Percentiles rank a stretch among this genome's conserved stretches.
These are phyloP conservation scores for Phalacrocorax aristotelis DNA, from an alignment of 2,113 vertebrate genomes.

Conservation along the genomic window DNA sequence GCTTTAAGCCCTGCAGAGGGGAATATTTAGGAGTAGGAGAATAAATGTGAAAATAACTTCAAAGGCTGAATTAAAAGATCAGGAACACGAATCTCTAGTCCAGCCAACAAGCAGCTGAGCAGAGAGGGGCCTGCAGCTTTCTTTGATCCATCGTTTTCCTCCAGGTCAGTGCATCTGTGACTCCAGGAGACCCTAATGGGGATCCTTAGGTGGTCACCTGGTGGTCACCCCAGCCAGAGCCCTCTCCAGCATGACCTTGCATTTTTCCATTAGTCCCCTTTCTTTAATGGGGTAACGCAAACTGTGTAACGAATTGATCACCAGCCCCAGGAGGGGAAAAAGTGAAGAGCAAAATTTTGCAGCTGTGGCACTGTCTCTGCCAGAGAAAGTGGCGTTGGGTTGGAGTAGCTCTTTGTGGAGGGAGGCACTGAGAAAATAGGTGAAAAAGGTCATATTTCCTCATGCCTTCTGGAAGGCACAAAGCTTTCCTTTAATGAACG, in stretches of 20 bases:
- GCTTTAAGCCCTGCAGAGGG: constrained; percentile 35
- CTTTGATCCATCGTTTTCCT: background rate
- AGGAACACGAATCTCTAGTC: background rate
- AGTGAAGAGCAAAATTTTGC: background rate
- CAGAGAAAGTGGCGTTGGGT: background rate
- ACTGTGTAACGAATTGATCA: background rate
- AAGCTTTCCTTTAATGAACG: constrained; percentile 1
- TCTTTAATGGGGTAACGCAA: background rate
- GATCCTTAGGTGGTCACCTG: background rate
- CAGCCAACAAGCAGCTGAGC: background rate
- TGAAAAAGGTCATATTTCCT: background rate
- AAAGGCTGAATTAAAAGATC: constrained; percentile 7
- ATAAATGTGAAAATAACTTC: constrained; percentile 15
- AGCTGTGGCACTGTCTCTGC: background rate
- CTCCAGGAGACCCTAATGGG: background rate
- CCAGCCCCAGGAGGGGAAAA: background rate
- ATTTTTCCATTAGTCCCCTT: background rate
- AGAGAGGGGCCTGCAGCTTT: background rate
- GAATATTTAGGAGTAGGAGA: background rate
- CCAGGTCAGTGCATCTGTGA: background rate
- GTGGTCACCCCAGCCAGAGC: background rate
- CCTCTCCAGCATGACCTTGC: background rate
- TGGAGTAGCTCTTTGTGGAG: background rate
- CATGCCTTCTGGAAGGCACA: background rate
- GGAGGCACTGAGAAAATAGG: background rate